Evolutionary conservation across 2,113 vertebrate species (phyloP).

Genomic region (Chlorodrepanis virens): DNA sequence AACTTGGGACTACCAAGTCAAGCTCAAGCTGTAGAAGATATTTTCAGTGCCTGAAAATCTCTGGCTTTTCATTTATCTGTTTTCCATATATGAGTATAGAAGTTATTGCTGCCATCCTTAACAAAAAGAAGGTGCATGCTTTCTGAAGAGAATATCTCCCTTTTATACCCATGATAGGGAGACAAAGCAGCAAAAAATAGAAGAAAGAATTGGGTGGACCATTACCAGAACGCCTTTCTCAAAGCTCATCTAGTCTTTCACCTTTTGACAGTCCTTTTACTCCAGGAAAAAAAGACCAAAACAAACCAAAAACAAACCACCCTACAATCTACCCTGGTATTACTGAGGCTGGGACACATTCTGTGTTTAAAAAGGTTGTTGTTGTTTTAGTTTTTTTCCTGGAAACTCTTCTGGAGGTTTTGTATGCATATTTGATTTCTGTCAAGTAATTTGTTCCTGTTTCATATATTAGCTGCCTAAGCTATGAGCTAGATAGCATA

Average conservation of each 20-base stretch:
- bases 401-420: not conserved
- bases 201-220: not conserved
- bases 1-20: not conserved
- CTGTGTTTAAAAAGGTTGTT: not conserved
- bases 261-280: not conserved
- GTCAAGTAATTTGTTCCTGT: not conserved
- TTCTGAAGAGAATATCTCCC: not conserved
- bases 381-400: fast-evolving
- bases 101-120: not conserved
- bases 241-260: not conserved
- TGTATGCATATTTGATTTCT: not conserved
- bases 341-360: not conserved
- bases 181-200: fast-evolving
- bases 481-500: not conserved
- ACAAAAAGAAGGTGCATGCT: not conserved
- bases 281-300: not conserved
- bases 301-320: fast-evolving
- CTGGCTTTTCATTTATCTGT: not conserved
- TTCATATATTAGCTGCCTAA: not conserved
- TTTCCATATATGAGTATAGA: not conserved
- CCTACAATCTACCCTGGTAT: fast-evolving
- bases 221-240: not conserved
- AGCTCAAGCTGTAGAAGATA: not conserved
- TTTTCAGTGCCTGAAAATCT: not conserved
- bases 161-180: not conserved